Evolutionary conservation across 2,113 vertebrate species (phyloP), one percentile per base, ranked within the genome.

Genomic region (Ceyx margarethae): DNA sequence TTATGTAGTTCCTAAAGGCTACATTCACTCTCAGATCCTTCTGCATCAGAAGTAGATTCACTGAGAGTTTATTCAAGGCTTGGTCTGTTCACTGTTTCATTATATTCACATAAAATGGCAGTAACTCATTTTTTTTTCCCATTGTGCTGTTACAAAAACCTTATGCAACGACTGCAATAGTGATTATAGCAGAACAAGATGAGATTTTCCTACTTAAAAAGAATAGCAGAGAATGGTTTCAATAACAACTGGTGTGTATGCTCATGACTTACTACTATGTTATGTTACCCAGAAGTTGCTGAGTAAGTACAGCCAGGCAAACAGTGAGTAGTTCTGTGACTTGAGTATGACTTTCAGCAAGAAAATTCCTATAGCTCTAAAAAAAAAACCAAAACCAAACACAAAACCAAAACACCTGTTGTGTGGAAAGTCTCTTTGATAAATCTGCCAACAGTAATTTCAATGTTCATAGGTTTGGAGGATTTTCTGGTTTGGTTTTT

Each of bases 1-100:
- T 95, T 58, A 96, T 94, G 82, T 40, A 37, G 71, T 73, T 96
- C 85, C 91, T 93, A 94, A 95, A 95, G 93, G 93, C 91, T 94
- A 88, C 53, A 64, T 90, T 88, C 92, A 73, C 72, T 96, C 92
- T 89, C 81, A 92, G 73, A 81, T 74, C 74, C 67, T 81, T 89
- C 74, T 92, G 53, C 67, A 85, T 81, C 77, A 92, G 71, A 96
- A 79, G 25, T 23, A 79, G 78, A 80, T 91, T 89, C 72, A 58
- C 73, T 66, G 40, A 19, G 54, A 88, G 69, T 50, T 89, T 81
- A 85, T 82, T 87, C 10, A n/a, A 66, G 60, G 31, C 43, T 69
- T 61, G 29, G 20, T 28, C 60, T 80, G 15, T 67, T 93, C 53
- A 56, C 62, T 80, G 14, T 79, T 91, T 69, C 58, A 35, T 76